Evolutionary conservation across 37 sponge, comb jelly and placozoan genomes (phyloP).

Genomic region (Cladorhizidae sp.): DNA sequence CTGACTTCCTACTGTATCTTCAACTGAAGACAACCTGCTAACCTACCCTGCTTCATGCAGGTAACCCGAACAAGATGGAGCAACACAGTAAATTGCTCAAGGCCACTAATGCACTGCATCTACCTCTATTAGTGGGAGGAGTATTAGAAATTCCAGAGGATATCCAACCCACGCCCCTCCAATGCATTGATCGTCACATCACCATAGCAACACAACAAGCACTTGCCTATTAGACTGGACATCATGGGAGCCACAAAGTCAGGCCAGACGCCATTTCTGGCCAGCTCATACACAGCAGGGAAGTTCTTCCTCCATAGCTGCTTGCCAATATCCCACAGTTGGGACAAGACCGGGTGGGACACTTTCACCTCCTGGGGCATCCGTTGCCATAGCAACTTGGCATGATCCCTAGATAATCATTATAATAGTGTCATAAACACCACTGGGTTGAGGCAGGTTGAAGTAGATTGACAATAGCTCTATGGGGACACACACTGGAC

Average conservation of each 20-base stretch:
- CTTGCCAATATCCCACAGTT: slow-evolving; percentile 82
- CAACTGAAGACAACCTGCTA: no score
- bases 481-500: not conserved
- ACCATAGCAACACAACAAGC: not conserved
- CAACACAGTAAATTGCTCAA: no score
- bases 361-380: slow-evolving; percentile 57
- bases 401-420: slow-evolving; percentile 55
- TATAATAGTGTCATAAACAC: no score
- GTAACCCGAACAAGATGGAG: no score
- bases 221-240: slow-evolving; percentile 49
- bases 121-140: no score
- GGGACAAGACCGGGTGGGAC: slow-evolving; percentile 40
- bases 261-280: slow-evolving; percentile 61
- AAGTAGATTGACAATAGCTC: not conserved
- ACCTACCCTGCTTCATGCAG: no score
- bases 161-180: no score
- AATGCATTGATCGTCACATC: no score
- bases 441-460: no score
- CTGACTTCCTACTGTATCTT: no score
- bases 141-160: no score
- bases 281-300: slow-evolving; percentile 49
- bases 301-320: slow-evolving; percentile 74
- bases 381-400: slow-evolving; percentile 81
- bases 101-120: no score
- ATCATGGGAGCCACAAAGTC: slow-evolving; percentile 62